phyloP scores from a whole-genome alignment of 1,140 invertebrate species.

The Drosophila triauraria region DNA sequence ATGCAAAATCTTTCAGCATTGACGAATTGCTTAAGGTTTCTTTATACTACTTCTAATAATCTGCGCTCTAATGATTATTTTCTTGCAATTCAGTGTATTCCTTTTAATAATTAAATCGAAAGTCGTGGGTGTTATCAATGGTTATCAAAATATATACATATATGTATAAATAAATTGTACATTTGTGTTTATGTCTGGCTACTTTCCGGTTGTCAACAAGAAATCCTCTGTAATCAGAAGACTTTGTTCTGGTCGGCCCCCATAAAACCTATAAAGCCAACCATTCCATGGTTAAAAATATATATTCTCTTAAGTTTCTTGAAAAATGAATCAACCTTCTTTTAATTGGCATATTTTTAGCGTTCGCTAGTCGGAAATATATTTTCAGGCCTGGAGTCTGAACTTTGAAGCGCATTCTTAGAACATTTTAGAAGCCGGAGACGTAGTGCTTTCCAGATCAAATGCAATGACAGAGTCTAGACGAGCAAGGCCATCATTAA shows the following conservation, averaged over 20 bases:
- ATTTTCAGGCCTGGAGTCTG: neutral
- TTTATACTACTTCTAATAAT: conserved; percentile 16
- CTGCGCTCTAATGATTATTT: conserved; percentile 21
- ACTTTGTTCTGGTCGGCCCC: conserved; percentile 27
- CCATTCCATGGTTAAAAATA: conserved; percentile 2
- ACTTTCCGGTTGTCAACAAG: conserved; percentile 79
- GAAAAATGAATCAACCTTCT: neutral
- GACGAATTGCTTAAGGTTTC: conserved; percentile 5
- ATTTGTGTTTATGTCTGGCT: conserved; percentile 61
- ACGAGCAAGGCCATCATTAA: conserved; percentile 14
- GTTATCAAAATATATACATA: conserved; percentile 45
- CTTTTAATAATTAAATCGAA: conserved; percentile 56
- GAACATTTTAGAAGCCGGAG: neutral
- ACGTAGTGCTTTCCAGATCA: conserved; percentile 23
- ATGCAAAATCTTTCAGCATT: conserved; percentile 2
- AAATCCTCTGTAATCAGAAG: conserved; percentile 60
- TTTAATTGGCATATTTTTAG: conserved; percentile 8
- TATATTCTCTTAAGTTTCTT: neutral
- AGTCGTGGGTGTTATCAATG: conserved; percentile 81
- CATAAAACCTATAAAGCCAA: conserved; percentile 27
- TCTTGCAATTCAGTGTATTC: conserved; percentile 40
- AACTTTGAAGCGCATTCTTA: conserved; percentile 5
- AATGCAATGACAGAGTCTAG: conserved; percentile 31
- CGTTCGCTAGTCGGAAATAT: neutral
- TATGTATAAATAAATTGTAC: conserved; percentile 27